phyloP scores from a whole-genome alignment of 2,888 invertebrate species.

The Pterostichus niger region DNA sequence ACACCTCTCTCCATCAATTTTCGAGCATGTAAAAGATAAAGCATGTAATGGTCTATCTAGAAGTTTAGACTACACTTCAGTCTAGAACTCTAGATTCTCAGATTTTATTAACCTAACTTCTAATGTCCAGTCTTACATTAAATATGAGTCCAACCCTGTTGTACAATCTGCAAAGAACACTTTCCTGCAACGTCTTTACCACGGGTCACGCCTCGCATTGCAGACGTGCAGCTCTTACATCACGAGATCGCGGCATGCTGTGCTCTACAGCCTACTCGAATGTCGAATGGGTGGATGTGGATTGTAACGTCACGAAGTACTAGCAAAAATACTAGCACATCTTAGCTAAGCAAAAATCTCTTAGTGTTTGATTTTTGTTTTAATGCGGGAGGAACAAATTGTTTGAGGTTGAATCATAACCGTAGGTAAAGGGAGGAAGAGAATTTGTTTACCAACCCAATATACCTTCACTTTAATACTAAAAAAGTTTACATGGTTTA shows the following conservation, averaged over 20 bases:
- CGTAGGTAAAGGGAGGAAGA: too few relatives aligned
- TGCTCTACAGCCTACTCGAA: constrained; percentile 24
- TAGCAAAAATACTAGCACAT: constrained; percentile 11
- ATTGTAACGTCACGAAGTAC: neutral
- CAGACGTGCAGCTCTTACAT: constrained; percentile 30
- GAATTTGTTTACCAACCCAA: too few relatives aligned
- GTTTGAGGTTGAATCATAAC: too few relatives aligned
- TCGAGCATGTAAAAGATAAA: too few relatives aligned
- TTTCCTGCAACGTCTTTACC: constrained; percentile 28
- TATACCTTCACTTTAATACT: too few relatives aligned
- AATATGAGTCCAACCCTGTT: neutral
- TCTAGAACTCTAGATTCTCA: too few relatives aligned
- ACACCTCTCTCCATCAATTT: too few relatives aligned
- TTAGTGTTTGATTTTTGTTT: neutral
- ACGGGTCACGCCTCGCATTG: constrained; percentile 26
- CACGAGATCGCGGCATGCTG: constrained; percentile 31
- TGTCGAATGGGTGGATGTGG: constrained; percentile 2
- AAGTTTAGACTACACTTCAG: too few relatives aligned
- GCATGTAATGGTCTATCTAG: too few relatives aligned
- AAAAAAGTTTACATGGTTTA: too few relatives aligned
- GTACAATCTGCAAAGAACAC: neutral
- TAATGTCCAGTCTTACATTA: neutral
- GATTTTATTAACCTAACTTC: too few relatives aligned
- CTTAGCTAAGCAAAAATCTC: neutral
- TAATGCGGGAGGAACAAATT: too few relatives aligned